A percentile compares a stretch with the other conserved stretches of the same genome.
Evolutionary conservation across 1,140 invertebrate genomes (phyloP).

Genomic region (Bicyclus anynana): DNA sequence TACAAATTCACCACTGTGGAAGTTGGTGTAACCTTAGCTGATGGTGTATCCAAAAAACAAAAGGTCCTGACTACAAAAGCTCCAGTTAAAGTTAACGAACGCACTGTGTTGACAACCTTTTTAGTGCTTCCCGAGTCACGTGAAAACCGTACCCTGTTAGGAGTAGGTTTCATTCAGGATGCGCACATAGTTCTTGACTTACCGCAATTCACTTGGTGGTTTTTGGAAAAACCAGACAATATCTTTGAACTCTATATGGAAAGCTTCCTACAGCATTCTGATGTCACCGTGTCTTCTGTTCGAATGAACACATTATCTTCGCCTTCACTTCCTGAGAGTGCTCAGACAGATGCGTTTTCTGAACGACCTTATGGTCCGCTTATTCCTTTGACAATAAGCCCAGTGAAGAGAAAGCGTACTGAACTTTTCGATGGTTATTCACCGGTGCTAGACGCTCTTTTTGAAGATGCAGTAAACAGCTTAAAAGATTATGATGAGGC

Average conservation of each 20-base stretch:
- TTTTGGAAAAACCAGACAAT: too few relatives aligned
- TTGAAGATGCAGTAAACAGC: neutral
- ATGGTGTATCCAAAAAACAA: slow-evolving; percentile 7
- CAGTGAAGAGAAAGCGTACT: neutral
- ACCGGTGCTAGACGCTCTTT: neutral
- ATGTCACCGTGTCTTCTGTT: too few relatives aligned
- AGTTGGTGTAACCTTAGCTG: slow-evolving; percentile 10
- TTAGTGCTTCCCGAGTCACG: slow-evolving; percentile 18
- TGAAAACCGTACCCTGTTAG: slow-evolving; percentile 22
- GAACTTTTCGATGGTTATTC: slow-evolving; percentile 4
- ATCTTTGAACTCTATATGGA: too few relatives aligned
- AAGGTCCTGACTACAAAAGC: slow-evolving; percentile 1
- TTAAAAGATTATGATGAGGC: neutral
- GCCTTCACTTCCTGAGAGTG: too few relatives aligned
- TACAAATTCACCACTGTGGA: neutral
- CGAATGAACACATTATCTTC: too few relatives aligned
- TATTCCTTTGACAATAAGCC: neutral
- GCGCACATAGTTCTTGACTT: slow-evolving; percentile 22
- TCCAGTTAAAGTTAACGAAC: neutral
- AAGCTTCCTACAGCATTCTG: too few relatives aligned
- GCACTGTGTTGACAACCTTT: slow-evolving; percentile 15
- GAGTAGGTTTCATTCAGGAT: slow-evolving; percentile 25
- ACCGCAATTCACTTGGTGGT: slow-evolving; percentile 20
- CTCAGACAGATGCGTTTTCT: too few relatives aligned
- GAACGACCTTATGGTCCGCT: neutral